Evolutionary conservation across 2,113 vertebrate species (phyloP), one percentile per base, ranked within the genome.

Genomic region (Rostratula benghalensis): DNA sequence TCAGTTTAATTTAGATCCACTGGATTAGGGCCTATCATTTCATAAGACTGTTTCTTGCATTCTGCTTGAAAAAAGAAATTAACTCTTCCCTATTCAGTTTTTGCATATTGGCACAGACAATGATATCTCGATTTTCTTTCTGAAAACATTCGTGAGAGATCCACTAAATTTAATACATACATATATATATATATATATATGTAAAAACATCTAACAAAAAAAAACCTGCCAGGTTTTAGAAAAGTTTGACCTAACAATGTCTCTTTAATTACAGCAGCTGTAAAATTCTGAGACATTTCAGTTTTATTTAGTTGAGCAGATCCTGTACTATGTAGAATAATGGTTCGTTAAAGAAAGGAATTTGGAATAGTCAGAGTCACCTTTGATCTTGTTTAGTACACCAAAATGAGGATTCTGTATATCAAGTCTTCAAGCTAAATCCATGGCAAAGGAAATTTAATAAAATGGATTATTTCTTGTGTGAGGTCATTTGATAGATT

Each of bases 371-470:
- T 88, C 56, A 91, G 73, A 81, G 28, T 64, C 94, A 97, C 68
- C 89, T 96, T 97, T 97, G 95, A 95, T 97, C 97, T 96, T 95
- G 78, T 94, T 95, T 95, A 92, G 92, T 83, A 71, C 19, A 83
- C 71, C 65, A 96, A 90, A 94, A 92, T 59, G 68, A 87, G 64
- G 68, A 93, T 85, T 90, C 68, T 93, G 45, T 94, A 30, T 78
- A 93, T 89, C 57, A 92, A 92, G 37, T 74, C 60, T 78, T 39
- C 35, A 37, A 91, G 60, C 43, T 88, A 90, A 95, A 94, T 74
- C 86, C 63, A 25, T 35, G 31, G 51, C 59, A 87, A 92, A 84
- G 39, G 63, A 89, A 95, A 93, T 80, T 53, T 20, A 96, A 96
- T 90, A 82, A 95, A 95, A 91, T 68, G 39, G 84, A 95, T 93